Evolutionary conservation across 2,113 vertebrate species (phyloP), one percentile per base, ranked within the genome.

Genomic region (Ctenomys sociabilis): DNA sequence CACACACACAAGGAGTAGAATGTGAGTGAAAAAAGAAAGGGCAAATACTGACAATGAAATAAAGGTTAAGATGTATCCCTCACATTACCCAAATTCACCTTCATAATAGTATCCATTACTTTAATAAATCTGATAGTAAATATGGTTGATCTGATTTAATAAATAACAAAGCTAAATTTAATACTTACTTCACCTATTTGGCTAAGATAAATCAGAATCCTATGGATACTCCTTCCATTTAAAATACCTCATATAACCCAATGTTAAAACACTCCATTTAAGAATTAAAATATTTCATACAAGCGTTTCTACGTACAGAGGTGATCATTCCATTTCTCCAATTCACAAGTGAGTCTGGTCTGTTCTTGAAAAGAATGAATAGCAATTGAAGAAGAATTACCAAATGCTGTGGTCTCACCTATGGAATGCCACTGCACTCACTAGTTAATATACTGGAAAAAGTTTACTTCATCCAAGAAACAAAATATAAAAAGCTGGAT

Each of bases 91-190:
- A 17, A 30, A 93, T 93, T 63, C 59, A 52, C 52, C 24, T 40
- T 43, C 61, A 19, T 28, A 26, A 91, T 28, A 57, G 35, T 9
- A 91, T 4, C 28, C 1, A 30, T 8, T 64, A 19, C 61, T 54
- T 12, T 61, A 93, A 89, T 89, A 14, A 32, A 7, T 70, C 14
- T 45, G 17, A 54, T 5, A 5, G 4, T 24, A 12, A 28, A 32
- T 30, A 12, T 26, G 0, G 1, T 21, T 75, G 32, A n/a, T 73
- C 37, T 90, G 57, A 78, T 12, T 54, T 90, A 81, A 86, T 57
- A 14, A 72, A 64, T 57, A 84, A 49, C 54, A 91, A 85, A 90
- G 43, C 90, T 80, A 85, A 70, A 93, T 85, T 54, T 12, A 89
- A 43, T 45, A 22, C 54, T 78, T 93, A 35, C 16, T 3, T 43